Conservation (phyloP, 2,113 vertebrate genomes). For the Chrysochloris asiatica region DNA sequence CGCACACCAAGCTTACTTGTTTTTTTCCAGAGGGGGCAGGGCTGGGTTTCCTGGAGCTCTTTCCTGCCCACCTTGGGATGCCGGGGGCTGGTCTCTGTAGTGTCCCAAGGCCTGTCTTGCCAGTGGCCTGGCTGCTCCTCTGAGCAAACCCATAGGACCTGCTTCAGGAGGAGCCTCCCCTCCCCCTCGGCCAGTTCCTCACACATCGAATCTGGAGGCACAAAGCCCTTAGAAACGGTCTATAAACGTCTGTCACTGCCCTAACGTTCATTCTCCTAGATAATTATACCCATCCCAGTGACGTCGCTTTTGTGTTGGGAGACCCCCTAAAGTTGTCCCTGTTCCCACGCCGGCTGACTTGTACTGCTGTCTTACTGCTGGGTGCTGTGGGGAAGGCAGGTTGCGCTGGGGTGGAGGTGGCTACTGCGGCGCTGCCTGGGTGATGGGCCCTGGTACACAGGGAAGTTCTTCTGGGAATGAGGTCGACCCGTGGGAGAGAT, state of each 20-base stretch:
- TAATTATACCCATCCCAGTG: slow-evolving; percentile 1
- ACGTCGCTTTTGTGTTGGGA: background rate
- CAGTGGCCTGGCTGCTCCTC: background rate
- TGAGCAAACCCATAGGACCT: background rate
- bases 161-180: background rate
- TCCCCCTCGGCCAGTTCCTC: background rate
- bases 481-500: too few species aligned
- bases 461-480: too few species aligned
- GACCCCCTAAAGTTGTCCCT: background rate
- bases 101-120: background rate
- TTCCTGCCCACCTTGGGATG: slow-evolving; percentile 35
- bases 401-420: too few species aligned
- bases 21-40: slow-evolving; percentile 53
- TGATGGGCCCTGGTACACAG: too few species aligned
- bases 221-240: background rate
- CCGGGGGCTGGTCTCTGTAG: background rate
- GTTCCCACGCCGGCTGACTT: fast-evolving
- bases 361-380: background rate
- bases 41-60: slow-evolving; percentile 55
- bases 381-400: background rate
- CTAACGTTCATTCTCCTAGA: background rate
- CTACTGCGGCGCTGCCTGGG: background rate
- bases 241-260: slow-evolving; percentile 18
- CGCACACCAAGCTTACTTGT: background rate
- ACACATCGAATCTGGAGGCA: slow-evolving; percentile 18